Evolutionary conservation across 2,113 vertebrate genomes (phyloP), one percentile per base, ranked within the genome.

Genomic region (Bostrychus sinensis): DNA sequence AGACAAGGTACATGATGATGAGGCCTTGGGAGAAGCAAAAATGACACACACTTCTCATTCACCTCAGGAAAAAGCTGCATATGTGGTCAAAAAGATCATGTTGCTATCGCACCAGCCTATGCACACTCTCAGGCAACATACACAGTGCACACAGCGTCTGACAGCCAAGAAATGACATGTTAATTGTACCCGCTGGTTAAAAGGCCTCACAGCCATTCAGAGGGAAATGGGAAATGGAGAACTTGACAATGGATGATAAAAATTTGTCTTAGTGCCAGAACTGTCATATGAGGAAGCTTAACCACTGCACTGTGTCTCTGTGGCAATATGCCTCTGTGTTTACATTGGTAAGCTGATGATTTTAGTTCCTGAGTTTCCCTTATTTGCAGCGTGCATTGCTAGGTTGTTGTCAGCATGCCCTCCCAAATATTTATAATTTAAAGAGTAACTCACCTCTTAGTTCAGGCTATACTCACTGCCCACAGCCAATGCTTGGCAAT

Each of bases 111-210:
- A 66, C 60, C 62, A 73, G 19, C 22, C 42, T 66, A 28, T 42
- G 39, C 43, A 20, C 37, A 54, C 37, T 20, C 12, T n/a, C 39
- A 39, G 41, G 72, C 58, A 70, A 59, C 51, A 77, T 20, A 19
- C 39, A 56, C 51, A 64, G 32, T 19, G 26, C 19, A 45, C 28
- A 37, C 13, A 37, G 42, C 14, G 55, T 75, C 61, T 79, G 72
- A 83, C 85, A 83, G 78, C 76, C 78, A 82, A 85, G 65, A 70
- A 74, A 80, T 81, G 74, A 82, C 72, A 69, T 80, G 77, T 75
- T 84, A 88, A 89, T 88, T 84, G 70, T 62, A 60, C 72, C 74
- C 38, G 32, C 71, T 77, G 62, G 72, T 79, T 81, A 82, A 81
- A 76, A 83, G 65, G 66, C 71, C 71, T 57, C 58, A 66, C 66